Conservation (phyloP, 1,140 invertebrate genomes). For the Adoxophyes honmai region DNA sequence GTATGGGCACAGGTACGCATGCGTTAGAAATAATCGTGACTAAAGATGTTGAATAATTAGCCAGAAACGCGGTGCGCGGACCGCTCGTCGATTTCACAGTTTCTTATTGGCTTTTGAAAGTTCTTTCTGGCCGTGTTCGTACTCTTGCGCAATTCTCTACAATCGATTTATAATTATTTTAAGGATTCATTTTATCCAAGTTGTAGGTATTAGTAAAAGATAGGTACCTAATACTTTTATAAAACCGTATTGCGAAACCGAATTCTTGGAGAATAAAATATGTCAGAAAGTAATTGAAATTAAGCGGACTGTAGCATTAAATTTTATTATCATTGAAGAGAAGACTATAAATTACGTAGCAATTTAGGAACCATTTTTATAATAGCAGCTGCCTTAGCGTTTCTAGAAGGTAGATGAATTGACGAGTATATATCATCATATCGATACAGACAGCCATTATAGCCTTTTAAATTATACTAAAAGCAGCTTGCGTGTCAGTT, state of each 20-base stretch:
- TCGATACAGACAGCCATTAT: conserved; percentile 50
- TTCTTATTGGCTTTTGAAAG: conserved; percentile 66
- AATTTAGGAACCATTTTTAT: background rate
- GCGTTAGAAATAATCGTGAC: conserved; percentile 64
- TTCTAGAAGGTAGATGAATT: conserved; percentile 35
- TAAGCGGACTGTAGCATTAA: too few species aligned
- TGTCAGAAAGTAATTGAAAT: too few species aligned
- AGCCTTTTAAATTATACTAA: conserved; percentile 62
- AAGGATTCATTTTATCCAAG: conserved; percentile 30
- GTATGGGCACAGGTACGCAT: conserved; percentile 24
- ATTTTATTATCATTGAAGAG: too few species aligned
- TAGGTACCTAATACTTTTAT: too few species aligned
- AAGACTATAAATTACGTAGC: too few species aligned
- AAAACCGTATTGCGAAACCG: too few species aligned
- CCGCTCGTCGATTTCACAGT: conserved; percentile 56
- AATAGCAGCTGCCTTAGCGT: conserved; percentile 5
- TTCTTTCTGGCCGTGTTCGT: conserved; percentile 42
- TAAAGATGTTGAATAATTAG: conserved; percentile 61
- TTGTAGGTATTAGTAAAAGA: background rate
- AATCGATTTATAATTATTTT: conserved; percentile 17
- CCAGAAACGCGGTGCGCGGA: conserved; percentile 39
- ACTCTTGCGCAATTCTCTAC: conserved; percentile 45
- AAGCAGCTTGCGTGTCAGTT: conserved; percentile 52
- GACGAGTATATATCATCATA: conserved; percentile 46
- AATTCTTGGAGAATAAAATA: too few species aligned